Evolutionary conservation across 2,113 vertebrate species (phyloP).

Genomic region (Sylvietta virens): DNA sequence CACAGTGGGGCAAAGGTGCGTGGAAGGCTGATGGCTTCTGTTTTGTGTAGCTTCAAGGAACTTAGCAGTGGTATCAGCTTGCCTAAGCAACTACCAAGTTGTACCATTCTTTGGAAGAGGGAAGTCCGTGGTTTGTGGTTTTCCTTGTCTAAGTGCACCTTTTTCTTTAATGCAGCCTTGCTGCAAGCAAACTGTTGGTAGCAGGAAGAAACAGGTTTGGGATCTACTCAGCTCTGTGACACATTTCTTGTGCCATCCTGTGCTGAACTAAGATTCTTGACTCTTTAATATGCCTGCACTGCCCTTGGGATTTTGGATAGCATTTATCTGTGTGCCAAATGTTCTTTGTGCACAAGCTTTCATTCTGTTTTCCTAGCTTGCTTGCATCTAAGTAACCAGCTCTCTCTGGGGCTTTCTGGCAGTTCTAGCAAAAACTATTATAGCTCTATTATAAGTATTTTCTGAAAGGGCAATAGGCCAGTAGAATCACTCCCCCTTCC

Average conservation of each 20-base stretch:
- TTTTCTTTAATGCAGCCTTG: background rate
- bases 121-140: background rate
- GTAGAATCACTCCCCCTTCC: background rate
- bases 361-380: background rate
- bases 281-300: background rate
- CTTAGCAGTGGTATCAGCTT: background rate
- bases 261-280: background rate
- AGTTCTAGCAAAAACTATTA: background rate
- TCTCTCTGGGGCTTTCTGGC: background rate
- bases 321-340: background rate
- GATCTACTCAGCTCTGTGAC: background rate
- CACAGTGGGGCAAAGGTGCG: background rate
- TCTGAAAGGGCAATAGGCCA: background rate
- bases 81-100: background rate
- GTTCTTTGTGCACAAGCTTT: background rate
- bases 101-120: background rate
- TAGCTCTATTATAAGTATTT: background rate
- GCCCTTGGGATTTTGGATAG: background rate
- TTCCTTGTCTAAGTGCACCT: background rate
- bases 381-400: background rate
- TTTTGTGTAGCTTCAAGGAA: background rate
- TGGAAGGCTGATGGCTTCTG: background rate
- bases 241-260: background rate
- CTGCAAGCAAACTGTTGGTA: background rate
- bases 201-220: background rate